Evolutionary conservation across 2,888 invertebrate genomes (phyloP), one percentile per base, ranked within the genome.

Genomic region (Acleris holmiana): DNA sequence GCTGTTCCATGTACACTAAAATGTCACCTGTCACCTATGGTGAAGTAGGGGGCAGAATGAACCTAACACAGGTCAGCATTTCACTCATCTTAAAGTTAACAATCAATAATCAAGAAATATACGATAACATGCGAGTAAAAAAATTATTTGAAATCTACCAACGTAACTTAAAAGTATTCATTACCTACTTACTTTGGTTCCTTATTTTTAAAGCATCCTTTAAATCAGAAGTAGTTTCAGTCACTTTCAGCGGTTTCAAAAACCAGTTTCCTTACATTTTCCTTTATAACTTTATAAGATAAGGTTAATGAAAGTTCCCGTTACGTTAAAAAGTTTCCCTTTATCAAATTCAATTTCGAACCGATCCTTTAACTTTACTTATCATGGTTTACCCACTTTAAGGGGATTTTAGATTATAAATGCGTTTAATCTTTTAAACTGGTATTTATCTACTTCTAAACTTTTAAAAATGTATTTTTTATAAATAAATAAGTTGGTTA

Each of bases 311-410:
- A 35, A 60, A 51, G 59, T 58, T 59, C 18, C 13, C 41, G n/a
- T n/a, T 7, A 29, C 29, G 15, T 44, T n/a, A 25, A 49, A 17
- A 50, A 41, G 44, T 53, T 60, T 51, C 46, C 51, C 25, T 59
- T 60, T 60, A 53, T 60, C 60, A 51, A 53, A 60, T 60, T 46
- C 46, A 53, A 60, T 53, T 25, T 44, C 44, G 17, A 53, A 60
- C 44, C 15, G 29, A 53, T 41, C 23, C 41, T 47, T 53, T 50
- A 60, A 60, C 51, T 60, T 60, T 60, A 29, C 44, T 51, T 50
- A 51, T 23, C 4, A 29, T 10, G 51, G 60, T 51, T 51, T 51
- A 51, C 29, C n/a, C 40, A 59, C 50, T 46, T 18, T 1, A 8
- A 10, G 29, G 19, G 51, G 29, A 51, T 60, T 35, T 19, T 3